Evolutionary conservation across 2,888 invertebrate genomes (phyloP), one percentile per base, ranked within the genome.

Genomic region (Amiota communis): DNA sequence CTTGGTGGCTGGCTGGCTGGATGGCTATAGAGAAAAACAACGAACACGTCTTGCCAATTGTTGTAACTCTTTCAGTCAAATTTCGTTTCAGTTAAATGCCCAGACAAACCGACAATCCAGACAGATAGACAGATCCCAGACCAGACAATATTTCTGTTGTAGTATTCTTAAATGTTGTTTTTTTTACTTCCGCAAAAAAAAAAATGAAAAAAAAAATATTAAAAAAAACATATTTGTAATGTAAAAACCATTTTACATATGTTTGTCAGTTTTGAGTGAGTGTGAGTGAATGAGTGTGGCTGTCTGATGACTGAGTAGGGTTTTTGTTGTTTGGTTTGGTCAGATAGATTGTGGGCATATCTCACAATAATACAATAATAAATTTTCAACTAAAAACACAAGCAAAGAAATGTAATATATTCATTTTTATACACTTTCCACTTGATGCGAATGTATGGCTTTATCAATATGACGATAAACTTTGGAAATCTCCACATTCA

Each of bases 81-180:
- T 53, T 68, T 68, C 67, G 53, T 68, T 68, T 68, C 67, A 53
- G 65, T 67, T 67, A 49, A 51, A 15, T 68, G 53, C 51, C 49
- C 11, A 17, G 49, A 49, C 47, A 47, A 53, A 13, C n/a, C 11
- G 65, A 48, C 67, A 15, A 20, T 9, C 59, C 36, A 36, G 8
- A 36, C 36, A 36, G 36, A 36, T 6, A 6, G 36, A 36, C 36
- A 36, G 4, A 36, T 36, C 36, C 36, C 36, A 36, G 36, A 36
- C 36, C 36, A 36, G 36, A 36, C 36, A 36, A 36, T 36, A 6
- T 36, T 36, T 36, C 36, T 36, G 36, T 36, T 6, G 59, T 20
- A 17, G 12, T 17, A 20, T 59, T 59, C 59, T 59, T 59, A 59
- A 59, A 59, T 59, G 59, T 17, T 59, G 20, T 59, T 36, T 59